Evolutionary conservation across 1,140 invertebrate genomes (phyloP).

Genomic region (Sycobia sp.): DNA sequence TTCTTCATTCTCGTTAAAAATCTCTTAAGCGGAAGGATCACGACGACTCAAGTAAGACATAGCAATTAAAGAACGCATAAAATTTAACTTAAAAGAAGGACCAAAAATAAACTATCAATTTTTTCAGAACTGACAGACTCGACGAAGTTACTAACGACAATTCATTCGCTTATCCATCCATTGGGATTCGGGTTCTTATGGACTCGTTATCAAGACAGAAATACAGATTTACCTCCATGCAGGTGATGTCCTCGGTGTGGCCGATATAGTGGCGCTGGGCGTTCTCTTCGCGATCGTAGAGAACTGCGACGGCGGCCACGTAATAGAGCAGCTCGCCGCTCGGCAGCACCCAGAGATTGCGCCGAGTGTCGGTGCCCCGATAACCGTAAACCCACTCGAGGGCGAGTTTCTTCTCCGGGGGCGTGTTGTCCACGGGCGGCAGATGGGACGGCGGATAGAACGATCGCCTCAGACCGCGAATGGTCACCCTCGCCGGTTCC

Average conservation of each 20-base stretch:
- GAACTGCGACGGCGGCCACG: conserved; percentile 87
- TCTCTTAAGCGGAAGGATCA: too few relatives aligned
- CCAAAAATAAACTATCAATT: too few relatives aligned
- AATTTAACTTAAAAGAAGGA: too few relatives aligned
- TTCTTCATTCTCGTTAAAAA: too few relatives aligned
- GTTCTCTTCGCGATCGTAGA: conserved; percentile 89
- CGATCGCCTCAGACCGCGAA: conserved; percentile 80
- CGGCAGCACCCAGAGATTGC: conserved; percentile 88
- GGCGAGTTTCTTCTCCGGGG: conserved; percentile 84
- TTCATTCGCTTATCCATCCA: too few relatives aligned
- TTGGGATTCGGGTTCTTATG: too few relatives aligned
- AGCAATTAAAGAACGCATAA: too few relatives aligned
- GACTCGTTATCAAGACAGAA: too few relatives aligned
- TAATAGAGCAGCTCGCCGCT: conserved; percentile 93
- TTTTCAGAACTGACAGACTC: too few relatives aligned
- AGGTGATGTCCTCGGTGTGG: conserved; percentile 89
- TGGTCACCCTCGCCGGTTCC: conserved; percentile 81
- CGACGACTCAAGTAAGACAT: too few relatives aligned
- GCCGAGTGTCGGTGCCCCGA: conserved; percentile 82
- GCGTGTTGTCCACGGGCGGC: conserved; percentile 78
- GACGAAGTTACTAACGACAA: too few relatives aligned
- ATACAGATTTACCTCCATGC: conserved; percentile 66
- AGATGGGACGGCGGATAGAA: conserved; percentile 87
- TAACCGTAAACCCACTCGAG: conserved; percentile 97
- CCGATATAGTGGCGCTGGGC: conserved; percentile 90